These are phyloP conservation scores for Tetramorium simillimum DNA, from an alignment of 1,140 invertebrate genomes.

Conservation along the genomic window DNA sequence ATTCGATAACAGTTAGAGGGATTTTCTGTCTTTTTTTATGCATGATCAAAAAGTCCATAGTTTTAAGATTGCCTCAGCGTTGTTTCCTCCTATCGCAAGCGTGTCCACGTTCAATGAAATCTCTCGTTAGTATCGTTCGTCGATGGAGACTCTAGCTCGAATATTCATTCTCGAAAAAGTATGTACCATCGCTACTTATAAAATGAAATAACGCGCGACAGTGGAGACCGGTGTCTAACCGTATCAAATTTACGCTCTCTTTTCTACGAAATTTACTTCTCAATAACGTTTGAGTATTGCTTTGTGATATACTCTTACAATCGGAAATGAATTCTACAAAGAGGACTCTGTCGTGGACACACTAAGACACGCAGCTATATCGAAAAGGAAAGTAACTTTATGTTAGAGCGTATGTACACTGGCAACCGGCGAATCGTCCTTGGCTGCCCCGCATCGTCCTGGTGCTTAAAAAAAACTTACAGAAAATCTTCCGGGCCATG, in stretches of 20 bases:
- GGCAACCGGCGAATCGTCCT: conserved; percentile 78
- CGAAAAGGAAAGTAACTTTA: conserved; percentile 71
- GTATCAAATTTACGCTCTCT: conserved; percentile 78
- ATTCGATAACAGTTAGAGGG: conserved; percentile 79
- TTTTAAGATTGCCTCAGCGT: conserved; percentile 86
- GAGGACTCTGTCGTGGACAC: conserved; percentile 72
- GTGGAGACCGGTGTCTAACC: conserved; percentile 60
- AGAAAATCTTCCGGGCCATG: conserved; percentile 80
- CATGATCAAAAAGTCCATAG: conserved; percentile 86
- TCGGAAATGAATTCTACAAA: conserved; percentile 47
- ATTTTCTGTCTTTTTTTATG: conserved; percentile 76
- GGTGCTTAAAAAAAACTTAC: conserved; percentile 79
- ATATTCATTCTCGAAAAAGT: conserved; percentile 31
- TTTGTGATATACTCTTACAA: conserved; percentile 65
- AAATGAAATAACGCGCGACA: conserved; percentile 65
- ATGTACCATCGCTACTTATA: conserved; percentile 7
- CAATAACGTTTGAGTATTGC: conserved; percentile 28
- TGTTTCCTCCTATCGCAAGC: conserved; percentile 83
- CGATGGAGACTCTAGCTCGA: conserved; percentile 73
- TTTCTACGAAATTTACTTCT: conserved; percentile 64
- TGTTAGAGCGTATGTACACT: conserved; percentile 74
- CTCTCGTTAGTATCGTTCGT: conserved; percentile 67
- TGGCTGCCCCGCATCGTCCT: conserved; percentile 79
- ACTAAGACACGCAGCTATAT: conserved; percentile 72
- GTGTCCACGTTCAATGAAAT: conserved; percentile 78